Conservation (phyloP, 2,888 invertebrate genomes). For the Desoria tigrina region DNA sequence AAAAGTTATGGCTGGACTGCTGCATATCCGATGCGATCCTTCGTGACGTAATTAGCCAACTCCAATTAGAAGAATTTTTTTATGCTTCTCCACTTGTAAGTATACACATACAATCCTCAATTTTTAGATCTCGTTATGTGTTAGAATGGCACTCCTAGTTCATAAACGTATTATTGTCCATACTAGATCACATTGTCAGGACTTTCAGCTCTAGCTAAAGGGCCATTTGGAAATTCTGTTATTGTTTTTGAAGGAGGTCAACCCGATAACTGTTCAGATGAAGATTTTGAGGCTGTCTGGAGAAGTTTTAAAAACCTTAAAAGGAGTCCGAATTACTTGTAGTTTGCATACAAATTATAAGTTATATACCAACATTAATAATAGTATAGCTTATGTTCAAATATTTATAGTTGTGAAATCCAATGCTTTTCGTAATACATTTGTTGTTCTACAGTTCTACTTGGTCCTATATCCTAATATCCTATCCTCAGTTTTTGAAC, state of each 20-base stretch:
- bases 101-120: too few species aligned
- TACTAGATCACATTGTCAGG: slow-evolving; percentile 6
- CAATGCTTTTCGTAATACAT: too few species aligned
- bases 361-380: too few species aligned
- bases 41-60: not conserved
- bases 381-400: too few species aligned
- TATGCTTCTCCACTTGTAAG: slow-evolving; percentile 11
- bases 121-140: too few species aligned
- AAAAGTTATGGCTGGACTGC: slow-evolving; percentile 10
- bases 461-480: too few species aligned
- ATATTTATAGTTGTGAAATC: too few species aligned
- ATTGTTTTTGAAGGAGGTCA: not conserved
- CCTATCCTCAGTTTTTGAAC: too few species aligned
- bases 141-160: not conserved
- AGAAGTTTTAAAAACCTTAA: slow-evolving; percentile 4
- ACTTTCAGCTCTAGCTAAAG: slow-evolving; percentile 5
- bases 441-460: too few species aligned
- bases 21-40: not conserved
- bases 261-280: not conserved
- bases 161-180: slow-evolving; percentile 1
- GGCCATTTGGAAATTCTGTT: not conserved
- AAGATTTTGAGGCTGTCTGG: not conserved
- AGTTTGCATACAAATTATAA: too few species aligned
- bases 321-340: not conserved
- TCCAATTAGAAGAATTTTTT: slow-evolving; percentile 1